Conservation (phyloP, 1,140 invertebrate species). For the Bombus superbus region DNA sequence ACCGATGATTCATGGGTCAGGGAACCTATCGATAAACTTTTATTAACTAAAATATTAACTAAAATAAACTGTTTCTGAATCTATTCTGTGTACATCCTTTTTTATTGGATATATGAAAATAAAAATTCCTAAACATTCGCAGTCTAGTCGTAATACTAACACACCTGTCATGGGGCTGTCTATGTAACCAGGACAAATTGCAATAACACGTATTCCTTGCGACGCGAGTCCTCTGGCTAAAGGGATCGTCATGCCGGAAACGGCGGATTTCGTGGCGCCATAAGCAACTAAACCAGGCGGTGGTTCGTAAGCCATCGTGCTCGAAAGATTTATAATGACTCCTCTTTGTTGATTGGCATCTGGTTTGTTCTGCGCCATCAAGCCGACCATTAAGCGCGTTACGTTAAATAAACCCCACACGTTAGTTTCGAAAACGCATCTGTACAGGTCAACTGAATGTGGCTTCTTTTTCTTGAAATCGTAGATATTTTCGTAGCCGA, state of each 20-base stretch:
- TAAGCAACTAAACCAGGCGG: constrained; percentile 60
- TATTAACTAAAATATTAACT: too few species aligned
- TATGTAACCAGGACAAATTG: constrained; percentile 60
- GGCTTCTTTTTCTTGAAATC: constrained; percentile 61
- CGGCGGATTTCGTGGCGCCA: constrained; percentile 55
- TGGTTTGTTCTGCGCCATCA: constrained; percentile 64
- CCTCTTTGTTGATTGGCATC: constrained; percentile 66
- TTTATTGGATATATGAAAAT: too few species aligned
- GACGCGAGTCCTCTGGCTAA: constrained; percentile 59
- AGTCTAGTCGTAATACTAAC: not conserved
- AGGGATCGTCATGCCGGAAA: constrained; percentile 69
- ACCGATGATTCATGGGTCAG: too few species aligned
- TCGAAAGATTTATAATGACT: constrained; percentile 68
- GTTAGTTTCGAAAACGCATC: constrained; percentile 57
- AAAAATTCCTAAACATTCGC: not conserved
- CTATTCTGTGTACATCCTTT: too few species aligned
- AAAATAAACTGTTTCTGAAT: too few species aligned
- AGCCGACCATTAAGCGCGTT: constrained; percentile 51
- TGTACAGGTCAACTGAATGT: constrained; percentile 57
- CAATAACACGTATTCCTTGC: constrained; percentile 67
- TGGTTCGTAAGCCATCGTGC: constrained; percentile 56
- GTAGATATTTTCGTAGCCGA: constrained; percentile 34
- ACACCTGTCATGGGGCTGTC: constrained; percentile 64
- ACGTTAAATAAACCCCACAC: constrained; percentile 69
- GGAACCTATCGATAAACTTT: too few species aligned